Evolutionary conservation across 2,113 vertebrate genomes (phyloP).

Genomic region (Corythoichthys intestinalis): DNA sequence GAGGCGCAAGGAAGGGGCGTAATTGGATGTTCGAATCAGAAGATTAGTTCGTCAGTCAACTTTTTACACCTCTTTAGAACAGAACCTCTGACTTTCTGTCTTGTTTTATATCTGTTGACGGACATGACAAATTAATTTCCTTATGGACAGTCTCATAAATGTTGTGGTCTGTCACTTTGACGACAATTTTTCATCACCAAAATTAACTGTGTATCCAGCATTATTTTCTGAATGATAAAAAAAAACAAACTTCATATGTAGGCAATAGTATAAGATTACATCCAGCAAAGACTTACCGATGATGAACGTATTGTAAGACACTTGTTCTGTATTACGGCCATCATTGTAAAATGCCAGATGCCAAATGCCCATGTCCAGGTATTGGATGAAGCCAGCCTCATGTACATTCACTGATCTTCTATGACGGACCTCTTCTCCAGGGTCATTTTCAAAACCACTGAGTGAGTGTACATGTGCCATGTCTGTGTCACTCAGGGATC

Average conservation of each 20-base stretch:
- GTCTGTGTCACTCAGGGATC: constrained; percentile 79
- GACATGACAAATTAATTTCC: no score
- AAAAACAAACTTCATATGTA: neutral
- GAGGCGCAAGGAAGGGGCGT: no score
- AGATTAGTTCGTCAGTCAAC: no score
- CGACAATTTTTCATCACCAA: no score
- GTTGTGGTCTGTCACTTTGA: no score
- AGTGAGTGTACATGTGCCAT: constrained; percentile 64
- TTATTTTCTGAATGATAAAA: no score
- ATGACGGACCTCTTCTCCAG: constrained; percentile 56
- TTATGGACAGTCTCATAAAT: no score
- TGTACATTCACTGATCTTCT: constrained; percentile 84
- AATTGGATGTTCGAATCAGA: no score
- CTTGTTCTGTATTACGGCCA: constrained; percentile 87
- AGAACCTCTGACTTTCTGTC: no score
- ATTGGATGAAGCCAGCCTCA: constrained; percentile 95
- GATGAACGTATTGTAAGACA: constrained; percentile 91
- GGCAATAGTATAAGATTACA: neutral
- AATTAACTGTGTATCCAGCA: no score
- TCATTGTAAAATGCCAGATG: constrained; percentile 98
- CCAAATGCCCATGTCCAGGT: constrained; percentile 95
- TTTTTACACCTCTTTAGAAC: no score
- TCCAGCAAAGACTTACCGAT: constrained; percentile 80
- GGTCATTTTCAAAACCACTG: constrained; percentile 62
- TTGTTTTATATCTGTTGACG: no score